Conservation (phyloP, 2,113 vertebrate genomes). For the Ancistrus triradiatus region DNA sequence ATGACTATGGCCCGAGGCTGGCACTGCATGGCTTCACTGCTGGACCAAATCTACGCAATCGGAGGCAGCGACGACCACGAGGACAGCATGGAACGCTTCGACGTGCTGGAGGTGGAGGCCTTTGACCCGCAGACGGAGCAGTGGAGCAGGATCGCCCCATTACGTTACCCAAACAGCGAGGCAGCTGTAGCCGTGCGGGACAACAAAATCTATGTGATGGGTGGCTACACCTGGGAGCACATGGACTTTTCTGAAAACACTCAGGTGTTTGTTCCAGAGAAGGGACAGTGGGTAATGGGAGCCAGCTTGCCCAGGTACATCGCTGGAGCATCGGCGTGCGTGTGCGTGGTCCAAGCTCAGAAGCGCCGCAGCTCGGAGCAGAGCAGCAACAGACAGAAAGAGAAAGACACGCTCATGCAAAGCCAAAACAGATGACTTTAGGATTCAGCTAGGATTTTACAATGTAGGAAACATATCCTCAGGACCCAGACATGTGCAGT, state of each 20-base stretch:
- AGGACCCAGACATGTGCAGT: no score
- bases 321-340: conserved; percentile 84
- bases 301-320: conserved; percentile 83
- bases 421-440: conserved; percentile 23
- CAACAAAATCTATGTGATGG: conserved; percentile 85
- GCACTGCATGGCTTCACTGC: conserved; percentile 93
- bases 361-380: conserved; percentile 58
- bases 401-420: conserved; percentile 57
- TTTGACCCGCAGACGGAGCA: conserved; percentile 81
- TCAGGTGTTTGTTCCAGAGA: conserved; percentile 81
- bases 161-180: conserved; percentile 88
- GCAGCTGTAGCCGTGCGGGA: conserved; percentile 82
- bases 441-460: background rate
- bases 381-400: conserved; percentile 65
- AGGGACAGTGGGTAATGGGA: conserved; percentile 78
- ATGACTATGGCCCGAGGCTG: conserved; percentile 86
- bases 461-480: no score
- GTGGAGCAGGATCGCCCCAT: conserved; percentile 80
- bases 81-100: conserved; percentile 87
- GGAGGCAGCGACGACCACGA: conserved; percentile 88
- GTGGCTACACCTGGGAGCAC: conserved; percentile 93
- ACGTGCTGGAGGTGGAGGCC: conserved; percentile 86
- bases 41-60: conserved; percentile 81
- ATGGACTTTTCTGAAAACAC: conserved; percentile 83
- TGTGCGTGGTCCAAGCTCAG: conserved; percentile 75